A percentile compares a stretch with the other conserved stretches of the same genome.
phyloP scores from a whole-genome alignment of 1,140 invertebrate genomes.

The Notospermus geniculatus region DNA sequence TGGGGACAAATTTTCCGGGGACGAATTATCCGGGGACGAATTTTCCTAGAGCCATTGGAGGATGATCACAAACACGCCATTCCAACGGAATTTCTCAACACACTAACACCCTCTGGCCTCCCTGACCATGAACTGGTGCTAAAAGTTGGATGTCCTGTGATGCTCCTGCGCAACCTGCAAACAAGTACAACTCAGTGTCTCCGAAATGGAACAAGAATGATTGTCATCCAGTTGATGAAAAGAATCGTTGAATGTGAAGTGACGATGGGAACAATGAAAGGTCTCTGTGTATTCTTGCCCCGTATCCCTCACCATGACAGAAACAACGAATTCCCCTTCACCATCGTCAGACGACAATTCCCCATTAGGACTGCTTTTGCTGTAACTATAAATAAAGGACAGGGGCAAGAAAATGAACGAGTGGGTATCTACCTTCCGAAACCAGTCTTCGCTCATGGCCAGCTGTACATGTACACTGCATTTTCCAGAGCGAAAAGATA shows the following conservation, averaged over 20 bases:
- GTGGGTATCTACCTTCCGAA: conserved; percentile 28
- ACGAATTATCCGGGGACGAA: no score
- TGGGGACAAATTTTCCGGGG: no score
- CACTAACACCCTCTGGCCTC: conserved; percentile 38
- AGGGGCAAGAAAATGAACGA: conserved; percentile 56
- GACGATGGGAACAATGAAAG: conserved; percentile 14
- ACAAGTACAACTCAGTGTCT: conserved; percentile 20
- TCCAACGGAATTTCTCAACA: conserved; percentile 51
- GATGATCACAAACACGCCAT: conserved; percentile 15
- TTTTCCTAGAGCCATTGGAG: no score
- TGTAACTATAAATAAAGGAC: conserved; percentile 62
- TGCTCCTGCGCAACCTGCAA: conserved; percentile 52
- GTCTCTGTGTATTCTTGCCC: conserved; percentile 27
- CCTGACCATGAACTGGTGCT: conserved; percentile 52
- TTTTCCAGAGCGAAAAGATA: conserved; percentile 25
- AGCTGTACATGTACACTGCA: conserved; percentile 42
- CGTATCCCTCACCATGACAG: conserved; percentile 22
- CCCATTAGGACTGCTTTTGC: conserved; percentile 57
- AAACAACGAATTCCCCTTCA: conserved; percentile 26
- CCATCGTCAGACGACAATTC: conserved; percentile 60
- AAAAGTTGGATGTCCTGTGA: conserved; percentile 47
- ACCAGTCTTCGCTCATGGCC: conserved; percentile 35
- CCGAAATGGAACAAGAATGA: conserved; percentile 52
- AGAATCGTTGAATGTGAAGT: conserved; percentile 28
- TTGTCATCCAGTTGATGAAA: conserved; percentile 27